Conservation (phyloP, 2,888 invertebrate species). For the Aphidius colemani region DNA sequence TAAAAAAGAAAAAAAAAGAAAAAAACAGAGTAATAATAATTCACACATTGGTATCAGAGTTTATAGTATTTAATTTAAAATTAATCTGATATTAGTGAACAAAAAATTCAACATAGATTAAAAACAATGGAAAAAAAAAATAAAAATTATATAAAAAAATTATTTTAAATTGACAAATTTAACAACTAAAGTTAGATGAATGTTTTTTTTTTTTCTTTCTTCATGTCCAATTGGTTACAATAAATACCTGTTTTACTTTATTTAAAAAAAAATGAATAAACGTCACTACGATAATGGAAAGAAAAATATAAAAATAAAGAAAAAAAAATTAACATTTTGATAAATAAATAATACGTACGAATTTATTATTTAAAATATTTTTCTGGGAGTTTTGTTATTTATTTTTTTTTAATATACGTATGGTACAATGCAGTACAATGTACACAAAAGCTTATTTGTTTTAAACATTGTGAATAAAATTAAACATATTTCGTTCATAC, state of each 20-base stretch:
- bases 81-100: slow-evolving; percentile 9
- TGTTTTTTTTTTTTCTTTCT: too few relatives aligned
- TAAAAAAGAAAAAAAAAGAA: too few relatives aligned
- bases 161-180: slow-evolving; percentile 7
- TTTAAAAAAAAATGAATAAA: neutral
- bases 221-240: too few relatives aligned
- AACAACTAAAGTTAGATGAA: too few relatives aligned
- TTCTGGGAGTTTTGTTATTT: too few relatives aligned
- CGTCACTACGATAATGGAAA: slow-evolving; percentile 6
- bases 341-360: slow-evolving; percentile 19
- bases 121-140: slow-evolving; percentile 10
- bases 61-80: slow-evolving; percentile 23
- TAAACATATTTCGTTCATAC: too few relatives aligned
- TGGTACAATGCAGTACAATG: too few relatives aligned
- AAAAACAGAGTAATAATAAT: neutral
- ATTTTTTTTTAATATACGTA: too few relatives aligned
- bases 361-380: slow-evolving; percentile 11
- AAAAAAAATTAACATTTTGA: slow-evolving; percentile 41
- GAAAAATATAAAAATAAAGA: slow-evolving; percentile 23
- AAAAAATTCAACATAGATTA: slow-evolving; percentile 1
- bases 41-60: slow-evolving; percentile 12
- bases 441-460: too few relatives aligned
- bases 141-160: slow-evolving; percentile 5
- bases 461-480: too few relatives aligned
- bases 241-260: neutral